Percentiles rank a stretch among this genome's conserved stretches.
Evolutionary conservation across 2,797 vertebrate genomes (phyloP).

Genomic region (Myotis vivesi): DNA sequence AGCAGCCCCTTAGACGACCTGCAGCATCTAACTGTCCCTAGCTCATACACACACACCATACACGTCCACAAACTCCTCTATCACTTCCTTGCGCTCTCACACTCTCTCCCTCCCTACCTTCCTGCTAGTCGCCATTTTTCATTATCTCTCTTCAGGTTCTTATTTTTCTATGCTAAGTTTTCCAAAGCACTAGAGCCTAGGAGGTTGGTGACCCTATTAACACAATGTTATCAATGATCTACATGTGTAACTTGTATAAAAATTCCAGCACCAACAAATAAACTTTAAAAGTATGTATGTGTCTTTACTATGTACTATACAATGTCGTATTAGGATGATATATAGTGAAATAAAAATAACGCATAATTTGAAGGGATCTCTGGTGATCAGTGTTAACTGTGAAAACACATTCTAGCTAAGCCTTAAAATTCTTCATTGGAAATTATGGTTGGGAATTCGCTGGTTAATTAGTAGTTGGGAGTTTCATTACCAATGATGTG

Average conservation of each 20-base stretch:
- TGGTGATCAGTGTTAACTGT: neutral
- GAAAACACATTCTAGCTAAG: neutral
- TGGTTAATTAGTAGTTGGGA: neutral
- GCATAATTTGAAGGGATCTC: neutral
- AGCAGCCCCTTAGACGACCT: too few relatives aligned
- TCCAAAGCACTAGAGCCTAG: neutral
- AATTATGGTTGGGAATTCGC: neutral
- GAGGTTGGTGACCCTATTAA: neutral
- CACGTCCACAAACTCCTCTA: too few relatives aligned
- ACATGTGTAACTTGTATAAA: neutral
- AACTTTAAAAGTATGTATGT: neutral
- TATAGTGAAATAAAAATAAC: neutral
- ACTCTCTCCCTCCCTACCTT: too few relatives aligned
- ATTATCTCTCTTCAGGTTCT: too few relatives aligned
- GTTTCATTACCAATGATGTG: neutral
- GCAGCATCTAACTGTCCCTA: too few relatives aligned
- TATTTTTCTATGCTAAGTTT: neutral
- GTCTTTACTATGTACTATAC: neutral
- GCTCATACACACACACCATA: too few relatives aligned
- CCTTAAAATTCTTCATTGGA: neutral
- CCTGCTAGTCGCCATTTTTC: too few relatives aligned
- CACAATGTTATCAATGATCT: neutral
- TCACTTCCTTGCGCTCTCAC: too few relatives aligned
- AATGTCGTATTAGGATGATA: neutral
- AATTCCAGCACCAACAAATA: neutral